Evolutionary conservation across 2,888 invertebrate genomes (phyloP).

Genomic region (Melieria omissa): DNA sequence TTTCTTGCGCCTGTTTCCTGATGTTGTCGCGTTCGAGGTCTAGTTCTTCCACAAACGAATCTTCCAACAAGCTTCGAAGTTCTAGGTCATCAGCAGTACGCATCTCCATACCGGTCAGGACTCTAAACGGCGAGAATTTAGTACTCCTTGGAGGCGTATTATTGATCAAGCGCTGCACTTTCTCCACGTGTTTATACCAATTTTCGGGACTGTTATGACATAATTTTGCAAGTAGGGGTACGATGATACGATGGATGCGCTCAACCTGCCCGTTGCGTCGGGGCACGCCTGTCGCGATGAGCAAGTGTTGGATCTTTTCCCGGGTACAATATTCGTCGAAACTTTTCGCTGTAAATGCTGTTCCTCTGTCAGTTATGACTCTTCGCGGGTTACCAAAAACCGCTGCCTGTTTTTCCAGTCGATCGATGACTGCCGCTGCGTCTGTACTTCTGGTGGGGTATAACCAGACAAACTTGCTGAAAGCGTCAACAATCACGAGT

Average conservation of each 20-base stretch:
- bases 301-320: conserved; percentile 6
- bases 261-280: background rate
- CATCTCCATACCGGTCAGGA: no score
- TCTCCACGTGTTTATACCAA: no score
- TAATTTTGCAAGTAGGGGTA: conserved; percentile 18
- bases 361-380: conserved; percentile 5
- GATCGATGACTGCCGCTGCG: background rate
- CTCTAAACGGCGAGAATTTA: no score
- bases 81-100: no score
- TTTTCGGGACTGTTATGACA: no score
- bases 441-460: conserved; percentile 51
- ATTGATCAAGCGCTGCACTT: no score
- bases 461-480: conserved; percentile 60
- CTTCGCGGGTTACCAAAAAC: conserved; percentile 5
- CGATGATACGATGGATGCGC: background rate
- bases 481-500: conserved; percentile 45
- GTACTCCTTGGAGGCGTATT: no score
- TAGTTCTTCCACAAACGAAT: no score
- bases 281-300: conserved; percentile 8
- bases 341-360: background rate
- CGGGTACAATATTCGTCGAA: background rate
- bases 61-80: no score
- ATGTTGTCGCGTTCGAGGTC: no score
- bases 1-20: no score
- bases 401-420: background rate